Base-by-base conservation (phyloP, 1,140 invertebrate genomes). In the Zaprionus lachaisei region DNA sequence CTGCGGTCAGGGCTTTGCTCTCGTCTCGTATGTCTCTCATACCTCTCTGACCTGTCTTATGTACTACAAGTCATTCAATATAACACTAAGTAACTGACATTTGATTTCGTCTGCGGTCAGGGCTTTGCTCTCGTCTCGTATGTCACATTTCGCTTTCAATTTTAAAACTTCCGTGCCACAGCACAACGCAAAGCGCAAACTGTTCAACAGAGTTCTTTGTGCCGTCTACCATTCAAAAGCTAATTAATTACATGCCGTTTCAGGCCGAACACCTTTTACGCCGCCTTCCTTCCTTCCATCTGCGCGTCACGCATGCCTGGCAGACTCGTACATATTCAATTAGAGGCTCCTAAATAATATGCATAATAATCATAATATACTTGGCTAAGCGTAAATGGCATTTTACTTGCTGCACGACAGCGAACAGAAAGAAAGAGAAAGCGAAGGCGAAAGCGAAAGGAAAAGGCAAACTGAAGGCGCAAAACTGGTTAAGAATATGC, bases 261-360 rank as follows among this genome's bases (percentile, higher is more conserved):
- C 68, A 56, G 65, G 57, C 71, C 80, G 44, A 80, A 65, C 65
- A 62, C 62, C 22, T 72, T 44, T 51, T 11, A 7, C 7, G 15
- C 56, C 20, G 14, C 28, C 9, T 24, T 5, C 20, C 14, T 5
- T 55, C n/a, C 64, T 65, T 76, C 34, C 5, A 9, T 31, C 12
- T 12, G 20, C 6, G 34, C 26, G 64, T 66, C 80, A 69, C 54
- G 41, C 77, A 34, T 57, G 28, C 22, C 67, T 37, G 17, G 4
- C 44, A 26, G 7, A 47, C 28, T 70, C 34, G 54, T 79, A 71
- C 51, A 87, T 75, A 87, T 87, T 87, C 84, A 89, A 87, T 87
- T 87, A 89, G 84, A 71, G 67, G 70, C 72, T 72, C 54, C 81
- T 64, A 69, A 89, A 87, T 89, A 84, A 84, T 84, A 90, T 87